These are phyloP conservation scores for Pachycephus smyrnensis DNA, from an alignment of 2,888 invertebrate species.

Conservation along the genomic window DNA sequence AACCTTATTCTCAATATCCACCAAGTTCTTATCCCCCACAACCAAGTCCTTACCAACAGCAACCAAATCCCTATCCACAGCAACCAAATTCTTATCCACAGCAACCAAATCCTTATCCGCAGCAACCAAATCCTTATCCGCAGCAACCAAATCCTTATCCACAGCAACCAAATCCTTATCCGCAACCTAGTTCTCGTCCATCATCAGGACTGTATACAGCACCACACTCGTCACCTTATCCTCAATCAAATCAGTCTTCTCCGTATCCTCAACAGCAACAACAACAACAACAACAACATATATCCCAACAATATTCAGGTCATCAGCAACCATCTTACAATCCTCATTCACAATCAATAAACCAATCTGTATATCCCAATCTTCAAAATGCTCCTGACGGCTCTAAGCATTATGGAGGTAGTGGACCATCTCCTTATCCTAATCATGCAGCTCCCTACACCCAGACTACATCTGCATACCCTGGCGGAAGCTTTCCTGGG, in stretches of 20 bases:
- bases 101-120: conserved; percentile 26
- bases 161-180: conserved; percentile 49
- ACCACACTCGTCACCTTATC: conserved; percentile 58
- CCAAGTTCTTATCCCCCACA: conserved; percentile 25
- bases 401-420: neutral
- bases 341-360: conserved; percentile 14
- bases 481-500: conserved; percentile 54
- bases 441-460: conserved; percentile 35
- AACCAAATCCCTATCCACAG: conserved; percentile 8
- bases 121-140: conserved; percentile 24
- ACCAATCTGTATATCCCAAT: conserved; percentile 24
- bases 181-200: conserved; percentile 53
- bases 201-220: conserved; percentile 50
- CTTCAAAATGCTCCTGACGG: conserved; percentile 14
- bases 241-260: conserved; percentile 33
- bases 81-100: conserved; percentile 6
- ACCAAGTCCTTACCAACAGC: conserved; percentile 29
- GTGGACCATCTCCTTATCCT: conserved; percentile 4
- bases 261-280: conserved; percentile 33
- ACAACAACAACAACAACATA: conserved; percentile 20
- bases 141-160: conserved; percentile 27
- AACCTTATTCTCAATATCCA: conserved; percentile 41
- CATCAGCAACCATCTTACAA: conserved; percentile 25
- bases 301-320: conserved; percentile 16
- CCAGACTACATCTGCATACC: conserved; percentile 3